Evolutionary conservation across 2,888 invertebrate species (phyloP).

Genomic region (Osedax frankpressi): DNA sequence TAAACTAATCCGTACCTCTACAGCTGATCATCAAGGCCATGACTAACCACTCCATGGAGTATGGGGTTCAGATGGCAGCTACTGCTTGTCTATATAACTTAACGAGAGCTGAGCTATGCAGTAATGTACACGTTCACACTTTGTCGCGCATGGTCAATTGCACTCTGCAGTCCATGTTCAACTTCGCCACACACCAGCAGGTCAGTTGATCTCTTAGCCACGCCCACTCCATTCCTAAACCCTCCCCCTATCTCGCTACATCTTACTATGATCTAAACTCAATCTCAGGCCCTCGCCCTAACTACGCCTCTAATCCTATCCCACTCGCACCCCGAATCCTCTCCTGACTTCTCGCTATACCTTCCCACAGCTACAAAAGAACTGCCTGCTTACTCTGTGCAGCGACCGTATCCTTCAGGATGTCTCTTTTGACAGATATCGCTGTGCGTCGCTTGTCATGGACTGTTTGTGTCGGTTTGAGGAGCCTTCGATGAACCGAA

Average conservation of each 20-base stretch:
- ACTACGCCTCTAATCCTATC: background rate
- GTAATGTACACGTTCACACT: conserved; percentile 55
- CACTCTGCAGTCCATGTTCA: conserved; percentile 59
- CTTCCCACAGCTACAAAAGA: conserved; percentile 54
- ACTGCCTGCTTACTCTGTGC: conserved; percentile 60
- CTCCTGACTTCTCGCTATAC: background rate
- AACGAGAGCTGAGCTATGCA: conserved; percentile 56
- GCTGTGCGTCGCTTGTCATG: conserved; percentile 60
- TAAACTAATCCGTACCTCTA: background rate
- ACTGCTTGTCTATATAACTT: conserved; percentile 64
- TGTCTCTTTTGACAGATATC: conserved; percentile 56
- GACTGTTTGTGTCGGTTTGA: conserved; percentile 60
- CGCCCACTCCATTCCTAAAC: background rate
- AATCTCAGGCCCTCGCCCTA: background rate
- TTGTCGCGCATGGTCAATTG: conserved; percentile 55
- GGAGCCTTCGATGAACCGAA: conserved; percentile 59
- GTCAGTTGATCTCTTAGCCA: conserved; percentile 30
- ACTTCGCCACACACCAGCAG: conserved; percentile 57
- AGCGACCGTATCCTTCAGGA: conserved; percentile 65
- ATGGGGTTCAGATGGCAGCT: conserved; percentile 61
- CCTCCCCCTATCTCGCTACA: background rate
- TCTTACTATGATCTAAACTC: background rate
- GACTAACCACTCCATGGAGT: conserved; percentile 44
- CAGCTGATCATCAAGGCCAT: conserved; percentile 45
- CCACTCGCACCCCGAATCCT: background rate